Evolutionary conservation across 1,140 invertebrate species (phyloP), one percentile per base, ranked within the genome.

Genomic region (Drosophila cardini): DNA sequence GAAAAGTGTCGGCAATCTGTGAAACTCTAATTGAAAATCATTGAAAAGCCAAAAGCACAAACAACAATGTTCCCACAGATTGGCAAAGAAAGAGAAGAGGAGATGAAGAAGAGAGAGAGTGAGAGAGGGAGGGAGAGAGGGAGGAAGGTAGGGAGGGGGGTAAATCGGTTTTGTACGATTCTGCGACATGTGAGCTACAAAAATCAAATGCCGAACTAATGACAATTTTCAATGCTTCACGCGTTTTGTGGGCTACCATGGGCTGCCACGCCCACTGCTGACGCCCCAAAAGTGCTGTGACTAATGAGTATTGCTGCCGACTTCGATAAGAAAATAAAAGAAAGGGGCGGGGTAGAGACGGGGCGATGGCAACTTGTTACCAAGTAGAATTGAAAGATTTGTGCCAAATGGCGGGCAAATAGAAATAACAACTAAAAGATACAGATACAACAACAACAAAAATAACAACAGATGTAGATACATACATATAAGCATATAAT

Each of bases 201-300:
- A 76, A 87, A 84, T 89, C 80, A 84, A 90, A 89, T 64, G 80
- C 60, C 64, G 80, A 87, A 89, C 84, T 87, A 87, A 87, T 87
- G 84, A 87, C 85, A 87, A 84, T 87, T 87, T 87, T 84, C 84
- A 84, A 87, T 87, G 84, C 84, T 89, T 78, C 80, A 80, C 80
- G 80, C 74, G 84, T 72, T 21, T 26, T 61, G 36, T 34, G 56
- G 43, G 61, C 8, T 34, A 40, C 42, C 34, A 26, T 26, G 21
- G 21, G 21, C 40, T 43, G 7, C 56, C 71, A 61, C 48, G 40
- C 13, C 64, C 15, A 11, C 61, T 45, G 2, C 42, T 38, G 38
- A 55, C 38, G 26, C 45, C 32, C 58, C 26, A 3, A 26, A 26
- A 26, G 4, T 52, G 76, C 80, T 80, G 84, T 87, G 84, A 89